A percentile compares a stretch with the other conserved stretches of the same genome.
Conservation (phyloP, 1,140 invertebrate species). For the Steinernema feltiae region DNA sequence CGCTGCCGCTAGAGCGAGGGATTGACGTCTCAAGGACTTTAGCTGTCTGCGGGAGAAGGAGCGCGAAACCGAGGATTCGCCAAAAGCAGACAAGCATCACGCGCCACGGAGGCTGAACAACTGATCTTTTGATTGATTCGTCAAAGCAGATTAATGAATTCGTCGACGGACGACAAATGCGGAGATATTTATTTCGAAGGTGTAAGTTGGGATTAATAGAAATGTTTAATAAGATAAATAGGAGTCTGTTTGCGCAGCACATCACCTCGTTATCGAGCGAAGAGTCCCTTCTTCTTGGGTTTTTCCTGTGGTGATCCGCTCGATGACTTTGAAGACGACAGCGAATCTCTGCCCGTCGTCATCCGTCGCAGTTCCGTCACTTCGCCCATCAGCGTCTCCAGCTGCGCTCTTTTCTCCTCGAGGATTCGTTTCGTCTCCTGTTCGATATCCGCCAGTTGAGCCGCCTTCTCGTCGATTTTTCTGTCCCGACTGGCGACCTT, state of each 20-base stretch:
- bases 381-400: slow-evolving; percentile 53
- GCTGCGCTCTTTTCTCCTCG: slow-evolving; percentile 26
- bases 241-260: slow-evolving; percentile 13
- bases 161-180: not conserved
- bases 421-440: slow-evolving; percentile 18
- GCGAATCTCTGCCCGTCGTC: too few species aligned
- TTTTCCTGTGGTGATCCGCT: slow-evolving; percentile 50
- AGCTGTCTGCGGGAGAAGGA: too few species aligned
- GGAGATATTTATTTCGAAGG: too few species aligned
- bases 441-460: slow-evolving; percentile 16
- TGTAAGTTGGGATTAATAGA: too few species aligned
- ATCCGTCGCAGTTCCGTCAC: too few species aligned
- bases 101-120: not conserved
- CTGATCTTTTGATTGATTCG: not conserved
- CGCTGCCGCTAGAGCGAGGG: too few species aligned
- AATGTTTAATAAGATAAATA: too few species aligned
- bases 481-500: slow-evolving; percentile 39
- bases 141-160: too few species aligned
- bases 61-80: too few species aligned
- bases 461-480: slow-evolving; percentile 34
- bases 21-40: too few species aligned
- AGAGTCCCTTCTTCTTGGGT: slow-evolving; percentile 37
- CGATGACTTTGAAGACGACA: slow-evolving; percentile 31
- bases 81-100: not conserved
- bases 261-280: not conserved